phyloP scores from a whole-genome alignment of 2,797 vertebrate species.

The Labeo calbasu region DNA sequence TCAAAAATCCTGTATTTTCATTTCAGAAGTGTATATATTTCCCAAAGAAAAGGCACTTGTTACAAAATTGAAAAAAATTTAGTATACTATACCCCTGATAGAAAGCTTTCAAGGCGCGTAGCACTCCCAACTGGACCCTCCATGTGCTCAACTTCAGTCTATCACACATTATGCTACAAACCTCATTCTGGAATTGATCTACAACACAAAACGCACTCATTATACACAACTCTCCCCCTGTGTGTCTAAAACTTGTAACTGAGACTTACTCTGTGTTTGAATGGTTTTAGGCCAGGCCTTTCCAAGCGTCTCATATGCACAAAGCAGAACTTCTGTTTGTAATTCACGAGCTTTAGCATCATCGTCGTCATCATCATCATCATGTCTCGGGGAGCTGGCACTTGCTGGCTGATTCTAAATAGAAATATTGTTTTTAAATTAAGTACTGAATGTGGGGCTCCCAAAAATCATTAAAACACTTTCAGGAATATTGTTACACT shows the following conservation, averaged over 20 bases:
- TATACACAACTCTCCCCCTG: background rate
- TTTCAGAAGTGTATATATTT: background rate
- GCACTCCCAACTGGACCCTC: slow-evolving; percentile 93
- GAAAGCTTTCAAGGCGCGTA: slow-evolving; percentile 92
- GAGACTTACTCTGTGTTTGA: slow-evolving; percentile 84
- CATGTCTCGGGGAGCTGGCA: slow-evolving; percentile 57
- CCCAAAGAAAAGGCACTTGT: background rate
- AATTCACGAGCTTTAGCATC: slow-evolving; percentile 85
- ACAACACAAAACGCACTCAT: slow-evolving; percentile 30
- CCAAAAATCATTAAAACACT: background rate
- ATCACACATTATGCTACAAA: slow-evolving; percentile 93
- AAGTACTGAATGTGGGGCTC: background rate
- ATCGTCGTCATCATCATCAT: slow-evolving; percentile 79
- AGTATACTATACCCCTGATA: slow-evolving; percentile 84
- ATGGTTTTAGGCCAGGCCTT: slow-evolving; percentile 89
- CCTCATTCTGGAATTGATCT: slow-evolving; percentile 87
- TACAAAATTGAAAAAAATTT: background rate
- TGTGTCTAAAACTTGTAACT: no score
- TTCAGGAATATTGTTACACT: background rate
- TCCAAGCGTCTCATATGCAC: slow-evolving; percentile 91
- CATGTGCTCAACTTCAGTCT: slow-evolving; percentile 92
- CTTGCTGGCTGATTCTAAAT: slow-evolving; percentile 83
- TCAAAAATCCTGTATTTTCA: background rate
- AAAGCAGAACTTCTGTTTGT: slow-evolving; percentile 87
- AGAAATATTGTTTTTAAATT: background rate